Percentiles rank a stretch among this genome's conserved stretches.
These are phyloP conservation scores for Hydra vulgaris DNA, from an alignment of 30 jellyfish, hydroid and myxozoan species.

Conservation along the genomic window DNA sequence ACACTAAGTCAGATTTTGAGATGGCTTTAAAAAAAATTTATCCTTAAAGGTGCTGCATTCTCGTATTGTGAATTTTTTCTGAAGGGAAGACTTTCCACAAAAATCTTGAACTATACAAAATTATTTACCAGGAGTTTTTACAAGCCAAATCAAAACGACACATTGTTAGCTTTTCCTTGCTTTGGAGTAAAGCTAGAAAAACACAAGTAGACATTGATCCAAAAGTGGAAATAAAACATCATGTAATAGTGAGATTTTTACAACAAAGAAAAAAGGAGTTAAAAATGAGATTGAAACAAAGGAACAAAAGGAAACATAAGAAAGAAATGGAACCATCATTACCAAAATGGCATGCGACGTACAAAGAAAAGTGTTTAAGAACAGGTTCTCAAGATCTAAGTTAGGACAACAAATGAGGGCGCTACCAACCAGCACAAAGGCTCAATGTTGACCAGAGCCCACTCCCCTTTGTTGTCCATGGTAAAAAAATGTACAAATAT, in stretches of 20 bases:
- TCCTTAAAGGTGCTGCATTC: constrained; percentile 24
- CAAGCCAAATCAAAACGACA: constrained; percentile 40
- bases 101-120: constrained; percentile 29
- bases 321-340: constrained; percentile 23
- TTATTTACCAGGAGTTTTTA: constrained; percentile 4
- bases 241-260: constrained; percentile 29
- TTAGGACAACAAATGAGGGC: constrained; percentile 27
- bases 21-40: constrained; percentile 16
- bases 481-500: constrained; percentile 19
- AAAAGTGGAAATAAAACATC: constrained; percentile 19
- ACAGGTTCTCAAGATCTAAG: constrained; percentile 19
- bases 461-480: constrained; percentile 13
- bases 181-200: constrained; percentile 53
- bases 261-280: background rate
- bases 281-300: constrained; percentile 34
- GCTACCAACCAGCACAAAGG: constrained; percentile 30
- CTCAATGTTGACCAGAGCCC: constrained; percentile 49
- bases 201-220: constrained; percentile 25
- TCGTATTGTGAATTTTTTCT: constrained; percentile 5
- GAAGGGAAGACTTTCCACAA: constrained; percentile 33
- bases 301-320: constrained; percentile 27
- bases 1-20: constrained; percentile 9
- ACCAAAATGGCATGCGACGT: constrained; percentile 25
- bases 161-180: constrained; percentile 38
- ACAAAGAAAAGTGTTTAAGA: constrained; percentile 20